Evolutionary conservation across 2,797 vertebrate species (phyloP), one percentile per base, ranked within the genome.

Genomic region (Clarias pachynema): DNA sequence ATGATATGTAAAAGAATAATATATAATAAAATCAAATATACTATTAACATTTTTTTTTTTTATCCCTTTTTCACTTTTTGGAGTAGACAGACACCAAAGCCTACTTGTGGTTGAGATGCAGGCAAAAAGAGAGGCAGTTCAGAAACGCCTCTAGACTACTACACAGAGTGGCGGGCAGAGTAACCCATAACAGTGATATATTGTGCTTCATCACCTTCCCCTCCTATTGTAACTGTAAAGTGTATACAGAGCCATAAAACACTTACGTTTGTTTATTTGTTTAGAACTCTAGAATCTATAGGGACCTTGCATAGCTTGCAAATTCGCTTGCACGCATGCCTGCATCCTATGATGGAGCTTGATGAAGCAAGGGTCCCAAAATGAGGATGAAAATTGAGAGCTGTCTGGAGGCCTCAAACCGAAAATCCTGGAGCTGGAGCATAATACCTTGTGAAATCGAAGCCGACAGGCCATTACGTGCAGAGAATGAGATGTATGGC

Each of bases 321-420:
- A 86, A 69, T 69, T 31, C 59, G 12, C 24, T 26, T 15, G 63
- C 20, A 24, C 2, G 73, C 22, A 62, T 22, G 53, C 44, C 37
- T n/a, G 29, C 4, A 4, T 69, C 15, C 78, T 44, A 78, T 84
- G 80, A 56, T 62, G 57, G 66, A 65, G 18, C 20, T 68, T 40
- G 44, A 87, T 86, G 65, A 85, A 22, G 22, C 24, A 14, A 75
- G 53, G n/a, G n/a, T 82, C 31, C 56, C 31, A 79, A 44, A 56
- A 37, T 44, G 16, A 86, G 70, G 40, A 72, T 74, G 79, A 87
- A 85, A 89, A 89, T 87, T 66, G 59, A 81, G 53, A 75, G 53
- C 69, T 79, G 73, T 87, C 82, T 63, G 66, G 31, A 79, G 53
- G 57, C 66, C 49, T 53, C 26, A 81, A 68, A 60, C 59, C 37